Conservation (phyloP, 2,797 vertebrate species). For the Epinephelus coioides region DNA sequence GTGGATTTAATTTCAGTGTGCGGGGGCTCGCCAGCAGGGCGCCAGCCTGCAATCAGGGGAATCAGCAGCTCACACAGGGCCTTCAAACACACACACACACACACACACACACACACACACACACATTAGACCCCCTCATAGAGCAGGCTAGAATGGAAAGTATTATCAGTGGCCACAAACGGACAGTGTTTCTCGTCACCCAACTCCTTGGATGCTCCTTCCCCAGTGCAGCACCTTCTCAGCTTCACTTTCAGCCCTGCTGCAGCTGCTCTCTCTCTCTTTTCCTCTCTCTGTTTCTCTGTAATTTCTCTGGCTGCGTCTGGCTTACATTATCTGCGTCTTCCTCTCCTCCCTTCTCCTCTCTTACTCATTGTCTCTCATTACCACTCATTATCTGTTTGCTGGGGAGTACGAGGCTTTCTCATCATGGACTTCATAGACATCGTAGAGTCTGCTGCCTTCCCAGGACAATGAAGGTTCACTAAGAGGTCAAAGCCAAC, state of each 20-base stretch:
- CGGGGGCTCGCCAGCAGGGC: conserved; percentile 97
- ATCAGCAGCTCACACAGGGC: conserved; percentile 92
- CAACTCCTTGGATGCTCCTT: conserved; percentile 92
- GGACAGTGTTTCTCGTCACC: conserved; percentile 98
- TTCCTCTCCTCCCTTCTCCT: conserved; percentile 52
- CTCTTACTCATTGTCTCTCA: conserved; percentile 85
- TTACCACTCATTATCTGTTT: conserved; percentile 80
- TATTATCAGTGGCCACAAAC: conserved; percentile 98
- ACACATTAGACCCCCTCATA: conserved; percentile 75
- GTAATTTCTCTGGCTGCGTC: conserved; percentile 73
- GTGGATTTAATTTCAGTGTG: conserved; percentile 98
- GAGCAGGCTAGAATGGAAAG: conserved; percentile 92
- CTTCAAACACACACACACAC: conserved; percentile 68
- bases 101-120: conserved; percentile 45
- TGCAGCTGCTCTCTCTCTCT: conserved; percentile 87
- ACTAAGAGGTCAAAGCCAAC: conserved; percentile 70
- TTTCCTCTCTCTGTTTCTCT: conserved; percentile 55
- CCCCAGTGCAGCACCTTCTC: conserved; percentile 87
- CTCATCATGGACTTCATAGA: conserved; percentile 52
- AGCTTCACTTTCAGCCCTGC: conserved; percentile 85
- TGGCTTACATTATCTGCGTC: conserved; percentile 80
- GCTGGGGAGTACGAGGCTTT: conserved; percentile 61
- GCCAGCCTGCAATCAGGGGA: conserved; percentile 98
- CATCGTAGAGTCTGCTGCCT: conserved; percentile 31
- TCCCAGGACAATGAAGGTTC: conserved; percentile 75